These are phyloP conservation scores for Drosophila rhopaloa DNA, from an alignment of 1,140 invertebrate species.

Conservation along the genomic window DNA sequence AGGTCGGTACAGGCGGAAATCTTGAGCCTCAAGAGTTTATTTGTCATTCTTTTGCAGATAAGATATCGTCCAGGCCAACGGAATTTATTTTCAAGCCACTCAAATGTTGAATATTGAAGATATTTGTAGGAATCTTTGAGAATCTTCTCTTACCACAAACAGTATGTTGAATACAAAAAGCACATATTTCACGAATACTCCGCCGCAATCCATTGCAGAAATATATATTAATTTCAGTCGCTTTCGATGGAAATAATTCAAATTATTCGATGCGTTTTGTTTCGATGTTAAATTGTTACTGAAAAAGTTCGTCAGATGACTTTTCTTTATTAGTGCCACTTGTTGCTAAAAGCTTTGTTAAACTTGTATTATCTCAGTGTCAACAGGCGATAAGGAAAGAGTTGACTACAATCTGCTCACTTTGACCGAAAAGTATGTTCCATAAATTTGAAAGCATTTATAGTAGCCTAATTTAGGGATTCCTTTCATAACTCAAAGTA, in stretches of 20 bases:
- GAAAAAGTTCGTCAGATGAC: background rate
- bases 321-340: background rate
- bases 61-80: constrained; percentile 28
- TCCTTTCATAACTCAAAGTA: too few relatives aligned
- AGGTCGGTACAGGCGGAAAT: constrained; percentile 13
- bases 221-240: background rate
- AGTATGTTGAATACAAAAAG: constrained; percentile 93
- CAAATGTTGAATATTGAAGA: background rate
- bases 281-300: background rate
- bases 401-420: background rate
- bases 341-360: background rate
- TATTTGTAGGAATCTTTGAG: background rate
- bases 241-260: background rate
- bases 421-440: background rate
- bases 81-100: constrained; percentile 3
- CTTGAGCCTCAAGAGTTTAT: constrained; percentile 36
- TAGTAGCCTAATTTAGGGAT: too few relatives aligned
- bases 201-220: constrained; percentile 87
- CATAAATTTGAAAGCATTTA: too few relatives aligned
- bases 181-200: constrained; percentile 92
- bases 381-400: background rate
- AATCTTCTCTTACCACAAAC: constrained; percentile 89
- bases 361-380: background rate
- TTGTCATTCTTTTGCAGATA: constrained; percentile 46
- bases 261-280: constrained; percentile 1